Base-by-base conservation (phyloP, 2,888 invertebrate species). In the Caenorhabditis drosophilae region DNA sequence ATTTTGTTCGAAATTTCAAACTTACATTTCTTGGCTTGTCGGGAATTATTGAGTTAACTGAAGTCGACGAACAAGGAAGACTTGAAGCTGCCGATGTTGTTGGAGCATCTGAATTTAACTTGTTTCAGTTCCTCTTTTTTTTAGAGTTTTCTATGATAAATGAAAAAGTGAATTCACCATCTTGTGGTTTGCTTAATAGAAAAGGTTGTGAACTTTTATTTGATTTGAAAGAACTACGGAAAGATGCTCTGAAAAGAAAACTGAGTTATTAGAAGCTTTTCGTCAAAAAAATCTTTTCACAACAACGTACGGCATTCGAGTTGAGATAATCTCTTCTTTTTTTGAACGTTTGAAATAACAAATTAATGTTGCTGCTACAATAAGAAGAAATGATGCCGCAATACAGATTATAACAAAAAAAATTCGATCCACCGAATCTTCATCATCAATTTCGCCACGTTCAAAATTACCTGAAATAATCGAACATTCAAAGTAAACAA, bases 321-420 rank as follows among this genome's bases (percentile, higher is more conserved):
- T 50, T 27, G 38, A 54, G 4, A 58, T 47, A 52, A 64, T 51
- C 18, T 64, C 58, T 40, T 69, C 69, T 38, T 72, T 72, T 27
- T 69, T 72, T 2, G 69, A 67, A 34, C 59, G 47, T 42, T 70
- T 57, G 56, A 76, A 76, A 55, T 74, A 72, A 23, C 71, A 68
- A 18, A 76, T 57, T 34, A 76, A 44, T 18, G 67, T 53, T 23
- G 68, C 59, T 11, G 59, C 64, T 12, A 76, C 70, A 44, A 68
- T 63, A 2, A 71, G 51, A 27, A 74, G 41, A 38, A 76, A 74
- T 9, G 68, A 51, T 1, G 69, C 60, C 2, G 73, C 73, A 18
- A 63, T 56, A 11, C 58, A 61, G 16, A 72, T 64, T 16, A 72
- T 70, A 20, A 67, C 58, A 48, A 57, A 70, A 56, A 62, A 69